Percentiles rank a stretch among this genome's conserved stretches.
phyloP scores from a whole-genome alignment of 2,113 vertebrate species.

The Ameiurus melas region DNA sequence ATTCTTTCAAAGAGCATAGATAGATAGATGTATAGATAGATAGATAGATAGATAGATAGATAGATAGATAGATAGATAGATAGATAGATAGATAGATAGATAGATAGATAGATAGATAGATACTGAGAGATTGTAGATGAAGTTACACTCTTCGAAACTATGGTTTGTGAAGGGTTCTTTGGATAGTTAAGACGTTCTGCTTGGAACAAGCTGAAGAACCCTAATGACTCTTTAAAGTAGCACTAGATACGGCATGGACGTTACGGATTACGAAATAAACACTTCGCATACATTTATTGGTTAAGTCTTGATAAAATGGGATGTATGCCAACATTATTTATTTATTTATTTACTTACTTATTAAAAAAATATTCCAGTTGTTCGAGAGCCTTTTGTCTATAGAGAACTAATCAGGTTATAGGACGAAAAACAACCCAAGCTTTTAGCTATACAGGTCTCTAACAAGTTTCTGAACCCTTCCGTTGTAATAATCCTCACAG shows the following conservation, averaged over 20 bases:
- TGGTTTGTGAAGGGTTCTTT: neutral
- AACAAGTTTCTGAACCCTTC: neutral
- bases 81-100: no score
- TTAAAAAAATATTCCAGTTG: no score
- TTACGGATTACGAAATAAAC: neutral
- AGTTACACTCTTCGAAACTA: neutral
- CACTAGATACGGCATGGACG: neutral
- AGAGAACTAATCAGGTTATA: neutral
- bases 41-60: neutral
- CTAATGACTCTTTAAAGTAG: neutral
- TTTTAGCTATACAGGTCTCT: no score
- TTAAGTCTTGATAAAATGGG: neutral
- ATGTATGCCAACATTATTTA: neutral
- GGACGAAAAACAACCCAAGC: neutral
- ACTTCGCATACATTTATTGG: neutral
- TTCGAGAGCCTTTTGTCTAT: no score
- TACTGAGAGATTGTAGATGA: neutral
- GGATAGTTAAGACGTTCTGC: neutral
- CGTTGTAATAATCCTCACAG: neutral
- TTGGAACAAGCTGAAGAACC: neutral
- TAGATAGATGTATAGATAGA: neutral
- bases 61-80: neutral
- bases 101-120: neutral
- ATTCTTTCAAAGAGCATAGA: neutral
- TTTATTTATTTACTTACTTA: no score